phyloP scores from a whole-genome alignment of 2,113 vertebrate species.

The Trogon melanurus region DNA sequence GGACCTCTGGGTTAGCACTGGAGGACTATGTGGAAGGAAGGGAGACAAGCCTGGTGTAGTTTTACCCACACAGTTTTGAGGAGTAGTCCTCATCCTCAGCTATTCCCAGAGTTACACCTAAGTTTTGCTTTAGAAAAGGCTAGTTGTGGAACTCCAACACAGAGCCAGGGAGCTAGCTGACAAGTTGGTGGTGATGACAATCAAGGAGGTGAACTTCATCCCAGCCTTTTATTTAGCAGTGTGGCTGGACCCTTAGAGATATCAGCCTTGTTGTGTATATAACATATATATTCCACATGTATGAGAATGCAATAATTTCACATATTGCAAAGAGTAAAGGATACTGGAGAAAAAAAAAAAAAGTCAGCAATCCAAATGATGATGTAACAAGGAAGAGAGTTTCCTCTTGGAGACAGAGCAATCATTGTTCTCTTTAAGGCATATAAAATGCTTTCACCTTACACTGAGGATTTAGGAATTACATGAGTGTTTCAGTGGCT shows the following conservation, averaged over 20 bases:
- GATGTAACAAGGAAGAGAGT: background rate
- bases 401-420: background rate
- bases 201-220: background rate
- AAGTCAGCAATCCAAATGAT: background rate
- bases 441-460: background rate
- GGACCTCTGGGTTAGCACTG: background rate
- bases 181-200: background rate
- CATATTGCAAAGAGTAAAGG: background rate
- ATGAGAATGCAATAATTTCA: background rate
- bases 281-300: background rate
- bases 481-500: background rate
- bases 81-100: background rate
- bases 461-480: background rate
- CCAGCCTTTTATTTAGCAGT: background rate
- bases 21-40: background rate
- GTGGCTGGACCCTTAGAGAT: accelerated
- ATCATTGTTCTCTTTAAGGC: background rate
- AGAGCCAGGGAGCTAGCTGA: background rate
- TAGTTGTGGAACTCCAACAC: background rate
- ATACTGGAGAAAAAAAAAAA: background rate
- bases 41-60: background rate
- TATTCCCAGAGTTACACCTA: background rate
- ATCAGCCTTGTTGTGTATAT: background rate
- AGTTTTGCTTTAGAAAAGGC: background rate
- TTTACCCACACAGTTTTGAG: background rate